phyloP scores from a whole-genome alignment of 2,113 vertebrate genomes.

The Noctilio leporinus region DNA sequence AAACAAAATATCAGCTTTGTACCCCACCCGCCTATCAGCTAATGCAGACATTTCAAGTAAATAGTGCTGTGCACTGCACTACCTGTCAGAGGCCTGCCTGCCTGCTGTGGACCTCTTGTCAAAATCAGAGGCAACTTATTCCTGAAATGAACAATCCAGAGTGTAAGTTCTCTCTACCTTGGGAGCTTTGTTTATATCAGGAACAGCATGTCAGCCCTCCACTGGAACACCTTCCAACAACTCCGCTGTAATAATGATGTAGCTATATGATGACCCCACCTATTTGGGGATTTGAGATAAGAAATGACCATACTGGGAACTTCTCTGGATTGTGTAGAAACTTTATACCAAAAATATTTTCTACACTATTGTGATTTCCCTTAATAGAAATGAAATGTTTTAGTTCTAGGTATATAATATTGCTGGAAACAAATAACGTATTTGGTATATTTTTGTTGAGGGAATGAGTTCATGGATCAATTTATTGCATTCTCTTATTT shows the following conservation, averaged over 20 bases:
- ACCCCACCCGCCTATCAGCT: not conserved
- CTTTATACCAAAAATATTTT: not conserved
- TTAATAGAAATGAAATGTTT: not conserved
- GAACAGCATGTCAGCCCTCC: not conserved
- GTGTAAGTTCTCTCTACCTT: not conserved
- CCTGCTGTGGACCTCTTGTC: not conserved
- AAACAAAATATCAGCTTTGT: not conserved
- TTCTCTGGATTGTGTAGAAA: not conserved
- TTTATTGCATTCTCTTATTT: not conserved
- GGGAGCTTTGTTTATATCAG: not conserved
- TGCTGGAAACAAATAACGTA: rapidly evolving
- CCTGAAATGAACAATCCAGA: not conserved
- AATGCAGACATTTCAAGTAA: not conserved
- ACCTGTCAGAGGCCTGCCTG: not conserved
- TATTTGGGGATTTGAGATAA: not conserved
- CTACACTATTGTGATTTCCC: not conserved
- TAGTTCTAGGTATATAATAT: not conserved
- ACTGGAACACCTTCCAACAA: not conserved
- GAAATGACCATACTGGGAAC: not conserved
- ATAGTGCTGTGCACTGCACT: not conserved
- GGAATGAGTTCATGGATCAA: not conserved
- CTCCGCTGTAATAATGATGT: not conserved
- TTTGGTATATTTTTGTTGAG: not conserved
- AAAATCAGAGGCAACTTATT: not conserved
- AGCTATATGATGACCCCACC: rapidly evolving